Conservation (phyloP, 1,140 invertebrate genomes). For the Procambarus clarkii region DNA sequence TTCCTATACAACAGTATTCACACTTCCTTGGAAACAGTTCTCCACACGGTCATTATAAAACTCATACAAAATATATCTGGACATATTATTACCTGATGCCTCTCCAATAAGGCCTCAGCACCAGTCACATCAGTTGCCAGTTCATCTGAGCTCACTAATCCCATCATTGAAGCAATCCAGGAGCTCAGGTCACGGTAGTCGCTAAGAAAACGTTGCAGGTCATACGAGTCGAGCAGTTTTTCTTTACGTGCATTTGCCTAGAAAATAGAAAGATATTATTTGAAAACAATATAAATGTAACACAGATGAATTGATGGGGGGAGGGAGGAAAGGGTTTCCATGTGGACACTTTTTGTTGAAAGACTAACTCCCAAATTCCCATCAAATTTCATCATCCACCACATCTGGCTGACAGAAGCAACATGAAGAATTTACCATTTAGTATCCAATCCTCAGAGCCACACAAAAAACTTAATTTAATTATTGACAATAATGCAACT, state of each 20-base stretch:
- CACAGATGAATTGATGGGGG: no score
- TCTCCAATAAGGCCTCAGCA: constrained; percentile 97
- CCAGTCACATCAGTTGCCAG: constrained; percentile 99
- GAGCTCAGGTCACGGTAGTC: constrained; percentile 98
- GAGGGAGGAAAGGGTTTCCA: no score
- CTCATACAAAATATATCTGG: background rate
- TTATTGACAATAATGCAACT: no score
- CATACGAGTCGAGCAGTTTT: constrained; percentile 97
- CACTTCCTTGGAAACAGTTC: background rate
- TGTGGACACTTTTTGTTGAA: no score
- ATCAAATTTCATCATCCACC: no score
- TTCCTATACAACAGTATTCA: no score
- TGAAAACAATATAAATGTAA: background rate
- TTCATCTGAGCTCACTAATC: constrained; percentile 97
- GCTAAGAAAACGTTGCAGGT: constrained; percentile 96
- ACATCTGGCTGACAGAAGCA: no score
- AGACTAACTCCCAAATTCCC: no score
- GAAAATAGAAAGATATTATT: background rate
- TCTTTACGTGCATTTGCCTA: constrained; percentile 95
- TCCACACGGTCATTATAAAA: background rate
- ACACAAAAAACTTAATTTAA: no score
- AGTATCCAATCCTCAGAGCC: no score
- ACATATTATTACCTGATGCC: constrained; percentile 89
- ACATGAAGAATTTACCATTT: no score
- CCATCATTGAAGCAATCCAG: constrained; percentile 99